Conservation (phyloP, 2,113 vertebrate species). For the Tilapia sparmanii region DNA sequence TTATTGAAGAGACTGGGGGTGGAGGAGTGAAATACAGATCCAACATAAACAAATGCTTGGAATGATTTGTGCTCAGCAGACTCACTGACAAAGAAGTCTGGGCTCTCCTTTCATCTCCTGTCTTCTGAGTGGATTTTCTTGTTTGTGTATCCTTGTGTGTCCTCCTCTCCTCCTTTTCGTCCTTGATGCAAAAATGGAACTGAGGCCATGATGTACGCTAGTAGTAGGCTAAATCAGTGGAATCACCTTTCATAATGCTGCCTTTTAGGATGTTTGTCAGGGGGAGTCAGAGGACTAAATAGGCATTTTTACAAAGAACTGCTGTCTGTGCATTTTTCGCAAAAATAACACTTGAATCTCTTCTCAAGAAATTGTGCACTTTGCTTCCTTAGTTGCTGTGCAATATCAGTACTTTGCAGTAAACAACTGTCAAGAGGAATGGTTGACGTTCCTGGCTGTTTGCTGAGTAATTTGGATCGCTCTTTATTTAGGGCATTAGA, state of each 20-base stretch:
- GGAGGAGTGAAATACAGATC: constrained; percentile 36
- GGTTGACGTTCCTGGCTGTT: neutral
- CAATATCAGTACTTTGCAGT: neutral
- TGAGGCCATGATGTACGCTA: neutral
- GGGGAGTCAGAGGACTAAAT: neutral
- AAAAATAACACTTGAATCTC: neutral
- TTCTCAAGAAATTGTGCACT: neutral
- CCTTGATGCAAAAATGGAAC: neutral
- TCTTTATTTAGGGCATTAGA: neutral
- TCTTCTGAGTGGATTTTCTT: constrained; percentile 11
- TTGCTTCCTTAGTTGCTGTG: neutral
- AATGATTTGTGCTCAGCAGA: constrained; percentile 49
- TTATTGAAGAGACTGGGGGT: constrained; percentile 27
- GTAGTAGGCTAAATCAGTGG: neutral
- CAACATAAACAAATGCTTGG: constrained; percentile 61
- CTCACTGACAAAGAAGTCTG: constrained; percentile 38
- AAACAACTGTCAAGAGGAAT: neutral
- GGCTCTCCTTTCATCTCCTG: constrained; percentile 33
- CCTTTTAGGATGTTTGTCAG: neutral
- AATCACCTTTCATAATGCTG: neutral
- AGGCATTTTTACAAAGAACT: neutral
- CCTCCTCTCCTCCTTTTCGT: constrained; percentile 10
- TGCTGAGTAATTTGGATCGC: neutral
- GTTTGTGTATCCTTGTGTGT: constrained; percentile 29
- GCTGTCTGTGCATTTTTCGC: neutral